Evolutionary conservation across 2,888 invertebrate genomes (phyloP).

Genomic region (Dasypogon diadema): DNA sequence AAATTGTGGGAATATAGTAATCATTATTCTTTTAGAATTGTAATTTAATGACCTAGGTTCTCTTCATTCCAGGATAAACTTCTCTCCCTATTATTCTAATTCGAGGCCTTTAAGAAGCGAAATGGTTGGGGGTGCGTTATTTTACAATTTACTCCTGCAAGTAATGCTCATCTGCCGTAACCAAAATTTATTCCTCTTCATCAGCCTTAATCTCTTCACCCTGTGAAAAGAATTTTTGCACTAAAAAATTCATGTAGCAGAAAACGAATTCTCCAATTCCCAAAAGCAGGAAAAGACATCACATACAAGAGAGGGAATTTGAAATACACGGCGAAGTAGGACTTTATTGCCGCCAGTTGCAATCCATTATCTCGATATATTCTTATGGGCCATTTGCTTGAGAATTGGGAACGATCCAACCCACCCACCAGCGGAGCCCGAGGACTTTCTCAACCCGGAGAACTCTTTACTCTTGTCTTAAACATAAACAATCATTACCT

Average conservation of each 20-base stretch:
- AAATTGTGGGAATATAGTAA: too few relatives aligned
- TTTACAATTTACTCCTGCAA: constrained; percentile 35
- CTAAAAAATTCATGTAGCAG: constrained; percentile 57
- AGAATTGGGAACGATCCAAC: constrained; percentile 51
- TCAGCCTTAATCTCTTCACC: constrained; percentile 55
- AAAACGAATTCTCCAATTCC: constrained; percentile 55
- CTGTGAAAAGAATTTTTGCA: constrained; percentile 53
- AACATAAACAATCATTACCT: constrained; percentile 56
- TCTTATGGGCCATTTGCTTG: constrained; percentile 55
- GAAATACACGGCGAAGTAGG: constrained; percentile 51
- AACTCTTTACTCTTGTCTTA: constrained; percentile 54
- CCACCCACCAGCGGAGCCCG: constrained; percentile 6
- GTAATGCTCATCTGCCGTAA: constrained; percentile 53
- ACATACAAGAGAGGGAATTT: constrained; percentile 46
- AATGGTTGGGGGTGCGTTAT: not conserved
- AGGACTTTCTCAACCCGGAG: constrained; percentile 23
- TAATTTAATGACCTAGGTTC: too few relatives aligned
- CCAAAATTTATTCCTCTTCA: constrained; percentile 55
- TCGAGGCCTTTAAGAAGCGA: not conserved
- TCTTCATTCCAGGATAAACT: too few relatives aligned
- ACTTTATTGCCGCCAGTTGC: constrained; percentile 55
- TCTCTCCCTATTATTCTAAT: not conserved
- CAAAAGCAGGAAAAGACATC: constrained; percentile 48
- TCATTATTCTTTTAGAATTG: too few relatives aligned
- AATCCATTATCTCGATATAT: constrained; percentile 56